phyloP scores from a whole-genome alignment of 2,113 vertebrate genomes.

The Thalassarche chlororhynchos region DNA sequence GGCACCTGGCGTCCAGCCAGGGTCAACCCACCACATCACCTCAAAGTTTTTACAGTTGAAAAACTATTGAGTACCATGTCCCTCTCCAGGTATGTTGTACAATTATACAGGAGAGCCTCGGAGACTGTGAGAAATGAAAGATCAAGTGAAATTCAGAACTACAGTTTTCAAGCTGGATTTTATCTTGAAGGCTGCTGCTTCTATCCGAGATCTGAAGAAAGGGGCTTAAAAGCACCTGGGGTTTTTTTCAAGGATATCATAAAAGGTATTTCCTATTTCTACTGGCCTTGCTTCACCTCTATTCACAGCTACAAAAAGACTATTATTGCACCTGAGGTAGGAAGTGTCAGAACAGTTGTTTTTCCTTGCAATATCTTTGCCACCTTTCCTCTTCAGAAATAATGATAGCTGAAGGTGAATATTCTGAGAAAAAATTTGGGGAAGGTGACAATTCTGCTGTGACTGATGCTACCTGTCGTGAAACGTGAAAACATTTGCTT shows the following conservation, averaged over 20 bases:
- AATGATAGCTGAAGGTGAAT: background rate
- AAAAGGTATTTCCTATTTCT: slow-evolving; percentile 22
- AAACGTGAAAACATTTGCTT: background rate
- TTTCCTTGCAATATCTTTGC: background rate
- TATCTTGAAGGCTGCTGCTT: slow-evolving; percentile 1
- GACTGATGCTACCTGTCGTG: accelerated
- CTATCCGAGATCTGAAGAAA: background rate
- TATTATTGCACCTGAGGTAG: background rate
- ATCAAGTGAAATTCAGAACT: background rate
- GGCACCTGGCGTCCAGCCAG: no score
- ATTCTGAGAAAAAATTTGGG: background rate
- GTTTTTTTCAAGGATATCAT: background rate
- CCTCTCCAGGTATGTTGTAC: background rate
- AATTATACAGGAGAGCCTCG: background rate
- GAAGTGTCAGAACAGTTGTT: background rate
- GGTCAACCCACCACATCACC: no score
- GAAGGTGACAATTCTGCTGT: background rate
- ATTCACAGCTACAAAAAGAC: slow-evolving; percentile 9
- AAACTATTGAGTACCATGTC: background rate
- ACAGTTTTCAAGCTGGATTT: background rate
- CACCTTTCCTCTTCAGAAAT: background rate
- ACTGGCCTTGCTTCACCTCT: background rate
- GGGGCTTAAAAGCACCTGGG: background rate
- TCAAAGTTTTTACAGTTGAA: background rate
- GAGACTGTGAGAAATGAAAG: background rate